Percentiles rank a stretch among this genome's conserved stretches.
Evolutionary conservation across 1,140 invertebrate genomes (phyloP).

Genomic region (Cydia amplana): DNA sequence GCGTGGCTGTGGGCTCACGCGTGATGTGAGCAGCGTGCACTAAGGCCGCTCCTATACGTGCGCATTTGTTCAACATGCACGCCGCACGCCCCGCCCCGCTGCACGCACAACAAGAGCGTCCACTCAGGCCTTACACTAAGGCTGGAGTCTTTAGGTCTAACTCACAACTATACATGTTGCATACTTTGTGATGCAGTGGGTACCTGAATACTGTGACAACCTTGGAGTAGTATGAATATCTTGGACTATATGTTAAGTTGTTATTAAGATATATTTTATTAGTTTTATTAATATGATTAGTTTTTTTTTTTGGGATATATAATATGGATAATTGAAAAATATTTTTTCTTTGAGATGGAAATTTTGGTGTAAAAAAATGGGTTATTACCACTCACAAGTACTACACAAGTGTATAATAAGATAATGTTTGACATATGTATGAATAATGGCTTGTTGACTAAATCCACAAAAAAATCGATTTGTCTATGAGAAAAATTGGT

Average conservation of each 20-base stretch:
- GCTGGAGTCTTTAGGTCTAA: too few relatives aligned
- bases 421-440: background rate
- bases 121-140: too few relatives aligned
- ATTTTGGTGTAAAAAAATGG: slow-evolving; percentile 15
- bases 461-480: background rate
- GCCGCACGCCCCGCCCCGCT: too few relatives aligned
- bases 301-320: background rate
- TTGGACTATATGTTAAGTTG: slow-evolving; percentile 11
- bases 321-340: slow-evolving; percentile 2
- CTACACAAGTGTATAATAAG: too few relatives aligned
- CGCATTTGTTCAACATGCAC: too few relatives aligned
- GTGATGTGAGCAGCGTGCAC: too few relatives aligned
- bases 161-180: too few relatives aligned
- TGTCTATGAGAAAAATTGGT: background rate
- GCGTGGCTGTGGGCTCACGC: too few relatives aligned
- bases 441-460: background rate
- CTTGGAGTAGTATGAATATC: background rate
- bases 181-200: too few relatives aligned
- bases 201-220: too few relatives aligned
- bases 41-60: too few relatives aligned
- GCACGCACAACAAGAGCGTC: too few relatives aligned
- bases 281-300: slow-evolving; percentile 10
- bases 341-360: background rate
- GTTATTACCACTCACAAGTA: background rate
- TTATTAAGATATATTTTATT: slow-evolving; percentile 19